Base-by-base conservation (phyloP, 2,113 vertebrate species). In the Megaleporinus macrocephalus region DNA sequence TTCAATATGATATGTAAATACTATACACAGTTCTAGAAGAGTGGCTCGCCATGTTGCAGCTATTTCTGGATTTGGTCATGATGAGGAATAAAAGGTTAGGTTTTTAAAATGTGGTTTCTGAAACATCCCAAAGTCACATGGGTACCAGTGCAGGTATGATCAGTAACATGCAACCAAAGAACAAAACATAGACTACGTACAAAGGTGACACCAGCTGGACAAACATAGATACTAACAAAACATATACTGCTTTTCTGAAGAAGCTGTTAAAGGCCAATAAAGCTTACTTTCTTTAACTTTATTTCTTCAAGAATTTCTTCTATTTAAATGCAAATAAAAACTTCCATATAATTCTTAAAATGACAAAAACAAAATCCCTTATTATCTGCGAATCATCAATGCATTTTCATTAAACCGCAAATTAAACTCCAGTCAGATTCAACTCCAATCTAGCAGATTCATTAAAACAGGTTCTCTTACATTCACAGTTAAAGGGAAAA, bases 141-240 rank as follows among this genome's bases (percentile, higher is more conserved):
- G 53, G 57, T 57, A 63, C 55, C 26, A 33, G 36, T 44, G 36
- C 55, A 72, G 69, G 49, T 20, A 29, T 53, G 18, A 66, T 86
- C 76, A 84, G 76, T 83, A 88, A 89, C 82, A 78, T 75, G 59
- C 80, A 41, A 63, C 16, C 63, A 79, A 87, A 81, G n/a, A 51
- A 80, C 55, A 75, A 53, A 29, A 65, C 26, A 78, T 16, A 82
- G 36, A 33, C 24, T 7, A 24, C 26, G 44, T 30, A 22, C 7
- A 83, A 49, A 44, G 20, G 59, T 20, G 0, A 73, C 49, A 62
- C 51, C 57, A 65, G 41, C 14, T 33, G 22, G 76, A 84, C 61
- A 84, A 69, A 84, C 76, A 79, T 78, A 73, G 26, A 18, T 61
- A 18, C 59, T 79, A 78, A 84, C 26, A 65, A 27, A 70, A 80